Evolutionary conservation across 2,797 vertebrate genomes (phyloP).

Genomic region (Diplodus puntazzo): DNA sequence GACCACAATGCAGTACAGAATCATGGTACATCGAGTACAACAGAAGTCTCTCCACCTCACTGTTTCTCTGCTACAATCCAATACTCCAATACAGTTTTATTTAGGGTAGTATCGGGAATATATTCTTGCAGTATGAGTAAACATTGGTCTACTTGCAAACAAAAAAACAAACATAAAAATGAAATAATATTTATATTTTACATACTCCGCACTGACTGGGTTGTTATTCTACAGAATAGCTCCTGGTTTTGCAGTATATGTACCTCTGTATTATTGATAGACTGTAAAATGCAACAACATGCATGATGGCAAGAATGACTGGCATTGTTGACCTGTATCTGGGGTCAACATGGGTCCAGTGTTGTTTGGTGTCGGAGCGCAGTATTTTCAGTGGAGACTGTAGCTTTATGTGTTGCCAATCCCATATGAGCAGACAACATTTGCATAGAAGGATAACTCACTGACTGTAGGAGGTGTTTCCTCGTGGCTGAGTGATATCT

Average conservation of each 20-base stretch:
- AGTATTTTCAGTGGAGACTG: background rate
- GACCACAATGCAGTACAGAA: background rate
- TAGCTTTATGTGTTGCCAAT: no score
- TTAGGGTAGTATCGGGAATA: background rate
- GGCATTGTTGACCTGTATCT: background rate
- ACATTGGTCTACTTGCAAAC: background rate
- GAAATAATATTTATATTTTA: background rate
- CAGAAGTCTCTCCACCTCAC: background rate
- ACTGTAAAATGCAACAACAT: background rate
- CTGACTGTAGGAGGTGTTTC: background rate
- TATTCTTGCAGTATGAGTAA: no score
- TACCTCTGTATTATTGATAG: background rate
- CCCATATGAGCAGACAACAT: no score
- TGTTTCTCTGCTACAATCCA: background rate
- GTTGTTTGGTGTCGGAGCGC: background rate
- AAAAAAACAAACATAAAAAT: background rate
- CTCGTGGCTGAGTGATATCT: background rate
- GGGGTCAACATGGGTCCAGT: background rate
- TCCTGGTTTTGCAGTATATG: background rate
- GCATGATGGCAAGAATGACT: no score
- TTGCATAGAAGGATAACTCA: background rate
- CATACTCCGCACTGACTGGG: background rate
- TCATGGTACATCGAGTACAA: background rate
- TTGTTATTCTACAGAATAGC: background rate
- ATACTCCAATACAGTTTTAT: background rate